Conservation (phyloP, 2,797 vertebrate species). For the Orientallactaga sibirica region DNA sequence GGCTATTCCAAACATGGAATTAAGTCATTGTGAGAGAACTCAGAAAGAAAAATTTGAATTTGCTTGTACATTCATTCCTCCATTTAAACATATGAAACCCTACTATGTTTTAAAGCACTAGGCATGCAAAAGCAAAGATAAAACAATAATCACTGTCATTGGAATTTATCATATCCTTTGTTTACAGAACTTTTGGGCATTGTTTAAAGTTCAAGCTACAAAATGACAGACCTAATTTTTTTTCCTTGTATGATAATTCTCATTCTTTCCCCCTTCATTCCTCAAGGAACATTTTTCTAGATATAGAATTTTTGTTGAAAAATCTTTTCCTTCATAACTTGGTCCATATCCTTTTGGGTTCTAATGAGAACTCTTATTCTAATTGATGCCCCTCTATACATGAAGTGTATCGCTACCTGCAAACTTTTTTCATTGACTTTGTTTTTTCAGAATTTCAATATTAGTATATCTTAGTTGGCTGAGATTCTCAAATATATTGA, state of each 20-base stretch:
- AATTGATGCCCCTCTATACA: background rate
- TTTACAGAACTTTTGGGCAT: background rate
- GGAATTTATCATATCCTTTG: background rate
- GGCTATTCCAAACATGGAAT: background rate
- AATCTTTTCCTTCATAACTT: background rate
- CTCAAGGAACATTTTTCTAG: background rate
- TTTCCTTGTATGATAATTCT: background rate
- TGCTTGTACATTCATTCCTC: background rate
- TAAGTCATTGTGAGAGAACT: background rate
- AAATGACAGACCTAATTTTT: background rate
- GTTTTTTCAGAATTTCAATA: constrained; percentile 22
- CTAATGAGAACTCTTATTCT: constrained; percentile 42
- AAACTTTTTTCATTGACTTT: background rate
- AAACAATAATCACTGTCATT: background rate
- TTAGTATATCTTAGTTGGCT: background rate
- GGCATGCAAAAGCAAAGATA: background rate
- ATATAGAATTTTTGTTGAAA: background rate
- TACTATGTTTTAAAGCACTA: background rate
- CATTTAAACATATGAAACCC: background rate
- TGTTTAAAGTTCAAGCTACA: background rate
- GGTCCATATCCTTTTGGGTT: background rate
- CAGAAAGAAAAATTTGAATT: constrained; percentile 18
- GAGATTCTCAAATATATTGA: background rate
- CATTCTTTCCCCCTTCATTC: background rate
- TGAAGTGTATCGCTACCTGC: background rate